Conservation (phyloP, 2,797 vertebrate genomes). For the Chloroceryle inda region DNA sequence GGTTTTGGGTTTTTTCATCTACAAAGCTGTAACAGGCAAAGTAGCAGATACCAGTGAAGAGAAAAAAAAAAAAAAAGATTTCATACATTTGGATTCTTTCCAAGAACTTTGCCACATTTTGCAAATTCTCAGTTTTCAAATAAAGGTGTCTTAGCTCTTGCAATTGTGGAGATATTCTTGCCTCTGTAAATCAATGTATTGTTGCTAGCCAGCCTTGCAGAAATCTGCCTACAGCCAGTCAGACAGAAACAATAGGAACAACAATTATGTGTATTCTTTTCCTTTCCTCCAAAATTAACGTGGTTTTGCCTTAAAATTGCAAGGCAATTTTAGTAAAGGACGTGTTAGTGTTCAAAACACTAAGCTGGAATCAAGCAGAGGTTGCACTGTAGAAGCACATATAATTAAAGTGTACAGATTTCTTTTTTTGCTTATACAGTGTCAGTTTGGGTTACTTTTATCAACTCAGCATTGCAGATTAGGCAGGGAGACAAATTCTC, state of each 20-base stretch:
- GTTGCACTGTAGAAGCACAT: neutral
- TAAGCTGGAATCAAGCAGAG: neutral
- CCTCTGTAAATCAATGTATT: conserved; percentile 76
- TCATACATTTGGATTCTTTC: conserved; percentile 68
- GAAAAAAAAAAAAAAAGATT: conserved; percentile 7
- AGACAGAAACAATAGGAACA: conserved; percentile 49
- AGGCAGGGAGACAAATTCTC: neutral
- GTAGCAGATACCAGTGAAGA: neutral
- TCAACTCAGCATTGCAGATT: neutral
- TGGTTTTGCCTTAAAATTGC: conserved; percentile 29
- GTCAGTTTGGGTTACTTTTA: conserved; percentile 23
- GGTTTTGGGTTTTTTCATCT: neutral
- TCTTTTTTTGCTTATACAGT: neutral
- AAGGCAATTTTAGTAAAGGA: neutral
- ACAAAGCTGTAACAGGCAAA: conserved; percentile 22
- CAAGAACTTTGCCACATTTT: conserved; percentile 69
- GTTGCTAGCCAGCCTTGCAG: conserved; percentile 54
- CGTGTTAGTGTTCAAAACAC: neutral
- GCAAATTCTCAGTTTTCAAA: conserved; percentile 58
- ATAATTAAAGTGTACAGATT: neutral
- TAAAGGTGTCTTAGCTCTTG: conserved; percentile 19
- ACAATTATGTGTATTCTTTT: conserved; percentile 18
- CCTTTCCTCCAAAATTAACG: conserved; percentile 30
- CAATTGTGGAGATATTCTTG: conserved; percentile 41
- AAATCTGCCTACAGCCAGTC: conserved; percentile 69